A percentile compares a stretch with the other conserved stretches of the same genome.
Conservation (phyloP, 2,113 vertebrate genomes). For the Amia ocellicauda region DNA sequence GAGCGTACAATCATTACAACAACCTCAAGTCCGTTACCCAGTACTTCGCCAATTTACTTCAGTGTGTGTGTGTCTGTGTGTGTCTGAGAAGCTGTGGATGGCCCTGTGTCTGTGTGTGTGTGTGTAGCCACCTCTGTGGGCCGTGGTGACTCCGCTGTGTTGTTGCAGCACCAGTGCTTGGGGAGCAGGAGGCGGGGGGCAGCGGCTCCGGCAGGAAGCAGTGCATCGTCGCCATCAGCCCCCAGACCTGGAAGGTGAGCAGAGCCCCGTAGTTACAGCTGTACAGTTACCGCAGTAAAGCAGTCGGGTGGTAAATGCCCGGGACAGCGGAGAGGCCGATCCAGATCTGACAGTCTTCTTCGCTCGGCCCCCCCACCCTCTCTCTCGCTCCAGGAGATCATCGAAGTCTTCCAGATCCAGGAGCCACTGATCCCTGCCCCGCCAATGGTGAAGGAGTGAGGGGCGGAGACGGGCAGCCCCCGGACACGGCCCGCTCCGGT, state of each 20-base stretch:
- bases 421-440: slow-evolving; percentile 50
- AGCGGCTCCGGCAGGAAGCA: slow-evolving; percentile 49
- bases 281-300: too few species aligned
- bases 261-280: not conserved
- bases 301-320: too few species aligned
- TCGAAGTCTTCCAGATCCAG: slow-evolving; percentile 55
- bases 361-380: too few species aligned
- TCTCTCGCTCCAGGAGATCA: slow-evolving; percentile 50
- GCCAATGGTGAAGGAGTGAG: slow-evolving; percentile 35
- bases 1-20: too few species aligned
- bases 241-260: slow-evolving; percentile 57
- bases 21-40: too few species aligned
- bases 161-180: slow-evolving; percentile 54
- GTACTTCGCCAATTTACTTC: too few species aligned
- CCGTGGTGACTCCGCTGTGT: too few species aligned
- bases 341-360: too few species aligned
- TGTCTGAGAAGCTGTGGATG: slow-evolving; percentile 5
- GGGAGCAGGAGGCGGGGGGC: slow-evolving; percentile 45
- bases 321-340: too few species aligned
- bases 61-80: slow-evolving; percentile 7
- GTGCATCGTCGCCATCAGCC: slow-evolving; percentile 59
- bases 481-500: too few species aligned
- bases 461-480: too few species aligned
- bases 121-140: too few species aligned
- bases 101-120: slow-evolving; percentile 5